Conservation (phyloP, 2,113 vertebrate genomes). For the Gymnocephalus cernua region DNA sequence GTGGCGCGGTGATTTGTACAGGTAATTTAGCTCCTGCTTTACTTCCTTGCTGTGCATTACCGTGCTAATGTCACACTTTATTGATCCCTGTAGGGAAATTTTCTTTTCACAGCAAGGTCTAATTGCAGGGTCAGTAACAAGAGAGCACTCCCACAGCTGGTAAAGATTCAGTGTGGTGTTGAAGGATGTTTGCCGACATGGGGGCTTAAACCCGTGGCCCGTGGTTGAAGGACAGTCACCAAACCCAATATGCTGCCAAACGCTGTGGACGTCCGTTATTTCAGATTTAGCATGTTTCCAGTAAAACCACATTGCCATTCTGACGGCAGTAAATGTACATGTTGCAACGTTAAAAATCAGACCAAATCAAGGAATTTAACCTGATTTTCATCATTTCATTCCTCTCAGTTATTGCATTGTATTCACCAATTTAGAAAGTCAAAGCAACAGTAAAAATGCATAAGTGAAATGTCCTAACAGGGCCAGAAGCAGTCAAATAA, state of each 20-base stretch:
- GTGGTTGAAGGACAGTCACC: conserved; percentile 46
- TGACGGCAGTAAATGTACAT: background rate
- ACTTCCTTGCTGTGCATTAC: conserved; percentile 70
- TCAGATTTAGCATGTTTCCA: background rate
- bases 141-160: conserved; percentile 38
- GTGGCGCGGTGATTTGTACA: conserved; percentile 61
- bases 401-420: too few relatives aligned
- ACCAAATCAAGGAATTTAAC: too few relatives aligned
- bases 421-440: too few relatives aligned
- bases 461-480: too few relatives aligned
- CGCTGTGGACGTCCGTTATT: background rate
- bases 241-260: conserved; percentile 16
- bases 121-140: conserved; percentile 67
- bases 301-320: background rate
- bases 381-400: background rate
- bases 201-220: conserved; percentile 6
- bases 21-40: conserved; percentile 66
- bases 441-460: too few relatives aligned
- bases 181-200: conserved; percentile 53
- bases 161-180: conserved; percentile 52
- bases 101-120: conserved; percentile 60
- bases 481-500: too few relatives aligned
- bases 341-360: background rate
- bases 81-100: conserved; percentile 73
- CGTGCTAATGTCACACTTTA: conserved; percentile 74